Percentiles rank a stretch among this genome's conserved stretches.
Evolutionary conservation across 2,888 invertebrate genomes (phyloP).

Genomic region (Allygus modestus): DNA sequence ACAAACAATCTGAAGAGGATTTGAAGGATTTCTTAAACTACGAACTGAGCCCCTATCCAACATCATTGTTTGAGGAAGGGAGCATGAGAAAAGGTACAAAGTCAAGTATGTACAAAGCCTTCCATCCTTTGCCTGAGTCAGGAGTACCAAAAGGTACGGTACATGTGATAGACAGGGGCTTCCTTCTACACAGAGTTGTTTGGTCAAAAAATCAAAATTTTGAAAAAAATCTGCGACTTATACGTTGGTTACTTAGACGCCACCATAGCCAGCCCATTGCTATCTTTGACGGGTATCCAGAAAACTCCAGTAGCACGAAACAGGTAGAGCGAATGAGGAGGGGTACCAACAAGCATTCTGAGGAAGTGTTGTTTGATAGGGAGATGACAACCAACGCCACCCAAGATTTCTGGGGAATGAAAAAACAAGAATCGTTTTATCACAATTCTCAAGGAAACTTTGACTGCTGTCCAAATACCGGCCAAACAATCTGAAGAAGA

Average conservation of each 20-base stretch:
- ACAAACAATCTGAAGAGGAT: slow-evolving; percentile 67
- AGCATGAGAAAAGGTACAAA: slow-evolving; percentile 64
- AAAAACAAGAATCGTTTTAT: slow-evolving; percentile 12
- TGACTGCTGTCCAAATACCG: neutral
- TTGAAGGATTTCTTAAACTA: slow-evolving; percentile 65
- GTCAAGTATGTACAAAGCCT: neutral
- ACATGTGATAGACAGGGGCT: neutral
- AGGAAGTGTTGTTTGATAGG: neutral
- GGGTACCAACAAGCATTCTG: neutral
- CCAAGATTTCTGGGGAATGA: neutral
- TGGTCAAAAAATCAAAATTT: neutral
- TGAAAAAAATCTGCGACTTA: neutral
- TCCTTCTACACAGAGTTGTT: neutral
- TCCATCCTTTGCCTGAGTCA: neutral
- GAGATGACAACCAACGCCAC: neutral
- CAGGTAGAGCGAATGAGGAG: neutral
- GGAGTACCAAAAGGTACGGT: neutral
- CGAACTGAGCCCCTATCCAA: slow-evolving; percentile 67
- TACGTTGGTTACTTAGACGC: neutral
- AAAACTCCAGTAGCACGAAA: neutral
- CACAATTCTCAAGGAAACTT: slow-evolving; percentile 20
- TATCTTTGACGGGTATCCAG: neutral
- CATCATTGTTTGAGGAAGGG: slow-evolving; percentile 66
- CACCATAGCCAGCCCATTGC: neutral
- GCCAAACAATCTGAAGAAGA: slow-evolving; percentile 63